Conservation (phyloP, 1,140 invertebrate genomes). For the Lithobius niger region DNA sequence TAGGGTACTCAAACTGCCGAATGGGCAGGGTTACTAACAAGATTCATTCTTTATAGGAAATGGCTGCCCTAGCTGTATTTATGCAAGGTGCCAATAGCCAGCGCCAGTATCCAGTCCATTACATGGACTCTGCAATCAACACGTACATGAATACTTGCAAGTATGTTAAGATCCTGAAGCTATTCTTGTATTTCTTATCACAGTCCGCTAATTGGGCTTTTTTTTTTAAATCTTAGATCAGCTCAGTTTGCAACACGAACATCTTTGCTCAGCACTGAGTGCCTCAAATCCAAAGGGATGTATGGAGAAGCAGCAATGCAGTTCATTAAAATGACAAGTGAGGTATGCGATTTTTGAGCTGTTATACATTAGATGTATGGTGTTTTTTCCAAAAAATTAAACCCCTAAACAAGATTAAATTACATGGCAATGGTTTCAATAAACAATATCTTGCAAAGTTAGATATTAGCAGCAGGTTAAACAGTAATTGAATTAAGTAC, state of each 20-base stretch:
- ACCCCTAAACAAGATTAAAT: too few species aligned
- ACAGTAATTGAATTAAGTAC: too few species aligned
- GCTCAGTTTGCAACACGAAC: conserved; percentile 80
- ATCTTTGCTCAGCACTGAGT: conserved; percentile 74
- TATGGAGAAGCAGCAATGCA: conserved; percentile 82
- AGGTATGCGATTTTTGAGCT: too few species aligned
- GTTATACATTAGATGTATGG: background rate
- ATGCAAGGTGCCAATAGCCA: conserved; percentile 55
- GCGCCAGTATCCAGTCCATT: conserved; percentile 46
- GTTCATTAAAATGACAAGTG: conserved; percentile 85
- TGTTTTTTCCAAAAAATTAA: too few species aligned
- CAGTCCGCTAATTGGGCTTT: conserved; percentile 1
- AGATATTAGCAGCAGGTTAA: too few species aligned
- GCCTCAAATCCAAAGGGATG: conserved; percentile 56
- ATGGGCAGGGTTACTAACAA: conserved; percentile 8
- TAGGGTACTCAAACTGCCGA: conserved; percentile 15
- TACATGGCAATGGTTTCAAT: too few species aligned
- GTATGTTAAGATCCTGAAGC: conserved; percentile 33
- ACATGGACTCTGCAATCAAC: conserved; percentile 84
- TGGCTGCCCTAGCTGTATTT: conserved; percentile 84
- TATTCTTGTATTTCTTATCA: conserved; percentile 2
- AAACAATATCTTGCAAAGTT: too few species aligned
- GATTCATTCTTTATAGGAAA: conserved; percentile 44
- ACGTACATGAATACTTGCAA: conserved; percentile 80
- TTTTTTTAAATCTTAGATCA: conserved; percentile 41